A percentile compares a stretch with the other conserved stretches of the same genome.
phyloP scores from a whole-genome alignment of 2,888 invertebrate genomes.

The Lepidocyrtoides sp. region DNA sequence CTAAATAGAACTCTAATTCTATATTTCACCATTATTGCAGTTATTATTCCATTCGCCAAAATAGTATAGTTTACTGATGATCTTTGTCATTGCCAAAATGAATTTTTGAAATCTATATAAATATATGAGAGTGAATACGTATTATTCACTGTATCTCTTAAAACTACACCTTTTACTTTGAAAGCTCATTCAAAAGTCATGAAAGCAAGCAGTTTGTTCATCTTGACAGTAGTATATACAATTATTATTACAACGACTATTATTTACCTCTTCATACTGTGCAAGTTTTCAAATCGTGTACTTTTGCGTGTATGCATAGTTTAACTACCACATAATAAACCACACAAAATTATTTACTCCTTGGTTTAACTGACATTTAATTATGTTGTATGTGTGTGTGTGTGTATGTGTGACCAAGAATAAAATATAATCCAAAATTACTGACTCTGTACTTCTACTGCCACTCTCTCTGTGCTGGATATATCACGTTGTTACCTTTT shows the following conservation, averaged over 20 bases:
- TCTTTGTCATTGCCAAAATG: conserved; percentile 44
- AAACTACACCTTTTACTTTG: background rate
- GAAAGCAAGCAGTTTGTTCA: conserved; percentile 2
- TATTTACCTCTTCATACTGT: conserved; percentile 23
- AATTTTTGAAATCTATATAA: conserved; percentile 11
- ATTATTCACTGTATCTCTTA: background rate
- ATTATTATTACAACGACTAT: background rate
- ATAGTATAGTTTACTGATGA: background rate
- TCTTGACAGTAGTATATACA: background rate
- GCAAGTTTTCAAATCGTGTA: background rate
- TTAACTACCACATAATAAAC: background rate
- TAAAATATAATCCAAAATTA: conserved; percentile 43
- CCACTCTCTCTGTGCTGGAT: conserved; percentile 51
- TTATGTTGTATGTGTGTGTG: background rate
- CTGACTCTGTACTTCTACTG: conserved; percentile 28
- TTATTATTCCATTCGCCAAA: conserved; percentile 16
- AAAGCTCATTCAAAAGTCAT: conserved; percentile 31
- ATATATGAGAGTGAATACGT: too few relatives aligned
- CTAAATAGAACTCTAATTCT: background rate
- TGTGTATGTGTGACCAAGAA: conserved; percentile 52
- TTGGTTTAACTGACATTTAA: conserved; percentile 34
- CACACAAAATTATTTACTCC: conserved; percentile 31
- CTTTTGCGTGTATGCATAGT: conserved; percentile 36
- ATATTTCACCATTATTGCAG: background rate
- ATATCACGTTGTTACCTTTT: conserved; percentile 71